phyloP scores from a whole-genome alignment of 2,888 invertebrate species.

The Agrotis ipsilon region DNA sequence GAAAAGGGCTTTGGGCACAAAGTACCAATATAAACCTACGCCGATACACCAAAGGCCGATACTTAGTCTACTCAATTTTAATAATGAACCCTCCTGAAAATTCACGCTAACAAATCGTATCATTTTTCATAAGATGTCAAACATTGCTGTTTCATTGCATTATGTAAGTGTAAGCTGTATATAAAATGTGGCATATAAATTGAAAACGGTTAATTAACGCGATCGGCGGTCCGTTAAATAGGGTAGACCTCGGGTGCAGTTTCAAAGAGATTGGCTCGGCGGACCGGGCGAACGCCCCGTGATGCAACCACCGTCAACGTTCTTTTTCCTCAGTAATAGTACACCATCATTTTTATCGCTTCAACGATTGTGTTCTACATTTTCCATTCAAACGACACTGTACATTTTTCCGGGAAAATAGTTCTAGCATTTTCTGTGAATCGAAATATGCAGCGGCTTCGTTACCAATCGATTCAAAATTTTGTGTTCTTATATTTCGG shows the following conservation, averaged over 20 bases:
- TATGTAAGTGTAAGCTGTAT: constrained; percentile 35
- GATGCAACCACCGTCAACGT: constrained; percentile 68
- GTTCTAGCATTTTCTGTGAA: not conserved
- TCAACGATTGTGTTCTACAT: constrained; percentile 46
- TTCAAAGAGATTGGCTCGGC: constrained; percentile 82
- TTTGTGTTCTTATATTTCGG: not conserved
- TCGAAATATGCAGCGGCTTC: not conserved
- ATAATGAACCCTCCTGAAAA: constrained; percentile 6
- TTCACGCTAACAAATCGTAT: constrained; percentile 3
- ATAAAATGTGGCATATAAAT: constrained; percentile 59
- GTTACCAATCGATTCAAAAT: constrained; percentile 8
- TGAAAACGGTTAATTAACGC: constrained; percentile 82
- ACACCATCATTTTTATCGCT: constrained; percentile 60
- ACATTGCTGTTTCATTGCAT: constrained; percentile 22
- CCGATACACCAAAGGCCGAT: no score
- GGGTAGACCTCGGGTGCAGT: constrained; percentile 79
- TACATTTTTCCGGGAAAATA: constrained; percentile 13
- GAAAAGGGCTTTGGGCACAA: no score
- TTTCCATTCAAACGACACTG: constrained; percentile 30
- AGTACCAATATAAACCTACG: no score
- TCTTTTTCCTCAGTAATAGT: constrained; percentile 48
- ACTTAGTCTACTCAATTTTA: constrained; percentile 2
- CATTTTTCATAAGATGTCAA: constrained; percentile 16
- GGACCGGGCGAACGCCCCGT: constrained; percentile 70
- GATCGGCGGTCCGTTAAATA: constrained; percentile 83